Base-by-base conservation (phyloP, 2,888 invertebrate species). In the Chirona hameri region DNA sequence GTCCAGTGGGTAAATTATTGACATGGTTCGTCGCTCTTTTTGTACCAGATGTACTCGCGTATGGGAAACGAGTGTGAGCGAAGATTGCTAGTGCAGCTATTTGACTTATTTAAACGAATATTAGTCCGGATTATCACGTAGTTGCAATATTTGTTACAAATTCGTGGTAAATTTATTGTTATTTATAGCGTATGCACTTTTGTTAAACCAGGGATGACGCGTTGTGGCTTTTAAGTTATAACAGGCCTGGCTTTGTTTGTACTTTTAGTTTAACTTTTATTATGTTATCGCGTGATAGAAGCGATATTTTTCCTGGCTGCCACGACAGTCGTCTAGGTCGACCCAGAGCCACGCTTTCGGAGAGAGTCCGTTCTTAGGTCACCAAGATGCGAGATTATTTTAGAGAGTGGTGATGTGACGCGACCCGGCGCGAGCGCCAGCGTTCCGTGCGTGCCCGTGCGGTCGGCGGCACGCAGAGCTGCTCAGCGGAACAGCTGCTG, bases 1-100 rank as follows among this genome's bases (percentile, higher is more conserved):
- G 76, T 76, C 76, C 76, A 76, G 9, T 76, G 76, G 72, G 76
- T 76, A 76, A 76, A 76, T 76, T 46, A 76, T 76, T 76, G 76
- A 76, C 76, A 24, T 39, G 76, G 10, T 21, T 14, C 72, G n/a
- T 46, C 7, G 39, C 39, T 76, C 39, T 76, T 76, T 76, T 76
- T 76, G 76, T 76, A 76, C 76, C 10, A 76, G 76, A 18, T 76
- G 39, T 46, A 24, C 46, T 15, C 21, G 76, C 24, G 76, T 46
- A 46, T 76, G 24, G 9, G 46, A 76, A 76, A 0, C 31, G 46
- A 21, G 76, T 46, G 76, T 24, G 76, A 76, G 21, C 65, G 65
- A 72, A 9, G 72, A 76, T 46, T 46, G 76, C 39, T 76, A 21
- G 18, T 46, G 46, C 76, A 76, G 46, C 76, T 76, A 76, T 76